phyloP scores from a whole-genome alignment of 2,888 invertebrate genomes.

The Kryphioiulus occultus region DNA sequence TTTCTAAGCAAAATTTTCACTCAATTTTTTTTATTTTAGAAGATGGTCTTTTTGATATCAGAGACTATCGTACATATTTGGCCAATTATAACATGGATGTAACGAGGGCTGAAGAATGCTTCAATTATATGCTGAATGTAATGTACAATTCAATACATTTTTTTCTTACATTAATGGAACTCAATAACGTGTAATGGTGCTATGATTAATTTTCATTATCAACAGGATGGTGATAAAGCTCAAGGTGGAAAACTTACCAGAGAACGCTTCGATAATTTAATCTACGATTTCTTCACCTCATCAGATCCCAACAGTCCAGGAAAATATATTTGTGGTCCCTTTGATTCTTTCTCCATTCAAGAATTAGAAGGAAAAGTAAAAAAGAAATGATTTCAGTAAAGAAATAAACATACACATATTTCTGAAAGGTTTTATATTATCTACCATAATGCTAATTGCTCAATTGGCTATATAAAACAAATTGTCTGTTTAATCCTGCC shows the following conservation, averaged over 20 bases:
- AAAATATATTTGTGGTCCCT: constrained; percentile 58
- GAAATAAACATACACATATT: not conserved
- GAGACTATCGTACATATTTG: constrained; percentile 58
- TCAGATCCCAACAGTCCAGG: constrained; percentile 57
- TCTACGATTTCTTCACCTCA: constrained; percentile 59
- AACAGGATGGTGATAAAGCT: constrained; percentile 56
- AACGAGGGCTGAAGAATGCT: constrained; percentile 58
- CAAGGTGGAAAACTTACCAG: constrained; percentile 57
- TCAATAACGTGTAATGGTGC: not conserved
- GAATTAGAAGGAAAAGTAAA: constrained; percentile 56
- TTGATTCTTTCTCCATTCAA: constrained; percentile 56
- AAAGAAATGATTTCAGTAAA: constrained; percentile 24
- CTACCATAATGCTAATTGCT: not conserved
- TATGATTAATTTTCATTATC: not conserved
- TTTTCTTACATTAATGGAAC: not conserved
- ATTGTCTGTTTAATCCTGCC: too few relatives aligned
- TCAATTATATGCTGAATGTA: constrained; percentile 58
- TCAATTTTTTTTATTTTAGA: constrained; percentile 54
- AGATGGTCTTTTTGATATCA: constrained; percentile 58
- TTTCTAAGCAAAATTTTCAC: not conserved
- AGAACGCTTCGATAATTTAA: constrained; percentile 58
- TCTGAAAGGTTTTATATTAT: constrained; percentile 9
- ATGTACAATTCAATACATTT: not conserved
- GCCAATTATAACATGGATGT: constrained; percentile 57
- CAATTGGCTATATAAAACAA: not conserved